Conservation (phyloP, 2,888 invertebrate genomes). For the Dromius quadrimaculatus region DNA sequence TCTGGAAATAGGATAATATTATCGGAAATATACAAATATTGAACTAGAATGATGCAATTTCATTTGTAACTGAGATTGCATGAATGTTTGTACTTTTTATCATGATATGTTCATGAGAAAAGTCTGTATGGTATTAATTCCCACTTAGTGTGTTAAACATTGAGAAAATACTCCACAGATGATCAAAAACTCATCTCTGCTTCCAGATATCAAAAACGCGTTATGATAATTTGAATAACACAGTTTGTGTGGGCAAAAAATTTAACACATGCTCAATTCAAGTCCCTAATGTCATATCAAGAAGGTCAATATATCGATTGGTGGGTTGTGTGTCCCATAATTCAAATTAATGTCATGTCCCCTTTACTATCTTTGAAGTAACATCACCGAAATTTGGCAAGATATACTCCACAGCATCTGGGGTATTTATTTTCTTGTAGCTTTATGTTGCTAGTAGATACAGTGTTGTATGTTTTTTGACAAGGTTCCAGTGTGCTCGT, state of each 20-base stretch:
- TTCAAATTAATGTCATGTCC: background rate
- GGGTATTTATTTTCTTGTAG: background rate
- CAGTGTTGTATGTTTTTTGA: slow-evolving; percentile 23
- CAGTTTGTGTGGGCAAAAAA: slow-evolving; percentile 29
- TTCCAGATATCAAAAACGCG: slow-evolving; percentile 49
- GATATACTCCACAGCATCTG: slow-evolving; percentile 17
- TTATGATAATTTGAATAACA: slow-evolving; percentile 52
- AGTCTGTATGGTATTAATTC: too few relatives aligned
- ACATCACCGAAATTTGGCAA: slow-evolving; percentile 26
- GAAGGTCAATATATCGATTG: too few relatives aligned
- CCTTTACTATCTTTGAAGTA: background rate
- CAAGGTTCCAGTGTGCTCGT: slow-evolving; percentile 31
- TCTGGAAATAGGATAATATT: too few relatives aligned
- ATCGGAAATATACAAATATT: too few relatives aligned
- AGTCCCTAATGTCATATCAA: too few relatives aligned
- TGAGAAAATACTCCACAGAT: slow-evolving; percentile 31
- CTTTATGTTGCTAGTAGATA: background rate
- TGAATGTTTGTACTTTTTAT: too few relatives aligned
- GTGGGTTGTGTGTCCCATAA: too few relatives aligned
- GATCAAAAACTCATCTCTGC: slow-evolving; percentile 48
- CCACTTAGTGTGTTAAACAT: too few relatives aligned
- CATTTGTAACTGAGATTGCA: too few relatives aligned
- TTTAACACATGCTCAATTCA: slow-evolving; percentile 45
- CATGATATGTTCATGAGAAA: too few relatives aligned
- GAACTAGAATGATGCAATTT: too few relatives aligned